Conservation (phyloP, 2,797 vertebrate genomes). For the Danio jaintianensis region DNA sequence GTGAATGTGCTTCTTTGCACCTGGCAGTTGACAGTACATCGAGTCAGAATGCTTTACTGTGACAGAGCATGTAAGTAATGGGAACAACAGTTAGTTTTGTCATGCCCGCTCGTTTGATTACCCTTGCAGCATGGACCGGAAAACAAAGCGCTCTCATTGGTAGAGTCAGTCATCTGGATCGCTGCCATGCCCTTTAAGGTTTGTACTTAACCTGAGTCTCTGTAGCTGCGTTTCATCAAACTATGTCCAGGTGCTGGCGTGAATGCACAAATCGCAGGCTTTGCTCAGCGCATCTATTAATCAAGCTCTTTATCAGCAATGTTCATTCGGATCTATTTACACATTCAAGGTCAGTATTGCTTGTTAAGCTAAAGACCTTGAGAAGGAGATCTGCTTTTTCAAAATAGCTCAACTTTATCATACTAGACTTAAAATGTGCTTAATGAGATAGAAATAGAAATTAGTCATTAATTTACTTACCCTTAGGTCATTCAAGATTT, state of each 20-base stretch:
- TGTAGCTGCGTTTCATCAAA: conserved; percentile 42
- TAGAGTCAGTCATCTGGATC: conserved; percentile 47
- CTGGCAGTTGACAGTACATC: conserved; percentile 12
- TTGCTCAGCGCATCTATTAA: conserved; percentile 52
- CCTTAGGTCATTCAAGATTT: no score
- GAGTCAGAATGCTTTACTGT: conserved; percentile 14
- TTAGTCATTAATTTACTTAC: no score
- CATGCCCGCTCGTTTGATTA: conserved; percentile 42
- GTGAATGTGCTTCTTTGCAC: conserved; percentile 2
- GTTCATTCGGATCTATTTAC: conserved; percentile 54
- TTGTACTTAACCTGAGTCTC: conserved; percentile 37
- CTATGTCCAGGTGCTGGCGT: conserved; percentile 11
- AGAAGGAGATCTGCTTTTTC: not conserved
- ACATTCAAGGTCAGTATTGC: conserved; percentile 56
- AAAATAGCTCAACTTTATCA: not conserved
- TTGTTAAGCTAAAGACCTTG: conserved; percentile 20
- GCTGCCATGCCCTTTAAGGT: conserved; percentile 52
- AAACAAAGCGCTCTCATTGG: conserved; percentile 36
- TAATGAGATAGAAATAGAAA: not conserved
- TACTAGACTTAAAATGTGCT: not conserved
- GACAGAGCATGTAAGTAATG: conserved; percentile 28
- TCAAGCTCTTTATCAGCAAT: conserved; percentile 60
- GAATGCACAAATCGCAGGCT: conserved; percentile 32
- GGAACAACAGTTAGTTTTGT: conserved; percentile 23
- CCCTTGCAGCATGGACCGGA: conserved; percentile 41